Conservation (phyloP, 2,888 invertebrate genomes). For the Trichogramma dendrolimi region DNA sequence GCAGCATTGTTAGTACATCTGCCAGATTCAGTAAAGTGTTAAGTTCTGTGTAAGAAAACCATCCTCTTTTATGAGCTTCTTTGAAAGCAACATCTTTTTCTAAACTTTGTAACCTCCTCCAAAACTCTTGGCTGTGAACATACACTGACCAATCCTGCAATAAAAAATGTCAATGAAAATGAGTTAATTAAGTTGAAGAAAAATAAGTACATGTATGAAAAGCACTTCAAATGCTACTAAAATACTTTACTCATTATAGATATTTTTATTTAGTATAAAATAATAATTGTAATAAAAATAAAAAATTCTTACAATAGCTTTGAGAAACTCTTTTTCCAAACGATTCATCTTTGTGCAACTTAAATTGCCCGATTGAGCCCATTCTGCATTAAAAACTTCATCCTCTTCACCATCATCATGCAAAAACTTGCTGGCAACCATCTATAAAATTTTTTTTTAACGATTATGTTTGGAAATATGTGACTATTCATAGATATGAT, state of each 20-base stretch:
- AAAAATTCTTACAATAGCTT: constrained; percentile 72
- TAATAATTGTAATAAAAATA: constrained; percentile 5
- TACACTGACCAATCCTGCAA: constrained; percentile 80
- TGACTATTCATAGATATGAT: neutral
- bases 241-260: constrained; percentile 2
- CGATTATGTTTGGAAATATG: neutral
- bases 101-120: constrained; percentile 64
- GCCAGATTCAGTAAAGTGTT: constrained; percentile 56
- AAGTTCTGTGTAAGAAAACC: constrained; percentile 80
- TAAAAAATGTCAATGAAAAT: constrained; percentile 18
- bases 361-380: constrained; percentile 83
- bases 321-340: constrained; percentile 82
- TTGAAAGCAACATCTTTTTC: constrained; percentile 71
- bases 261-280: constrained; percentile 10
- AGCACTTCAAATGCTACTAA: neutral
- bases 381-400: constrained; percentile 85
- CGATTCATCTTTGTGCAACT: constrained; percentile 70
- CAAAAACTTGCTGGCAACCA: constrained; percentile 94
- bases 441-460: constrained; percentile 55
- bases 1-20: constrained; percentile 54
- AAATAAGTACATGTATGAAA: constrained; percentile 1
- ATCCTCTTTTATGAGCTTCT: constrained; percentile 70
- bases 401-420: constrained; percentile 91
- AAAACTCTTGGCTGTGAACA: constrained; percentile 72
- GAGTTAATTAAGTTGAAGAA: neutral